Evolutionary conservation across 2,888 invertebrate species (phyloP), one percentile per base, ranked within the genome.

Genomic region (Taphrorychus bicolor): DNA sequence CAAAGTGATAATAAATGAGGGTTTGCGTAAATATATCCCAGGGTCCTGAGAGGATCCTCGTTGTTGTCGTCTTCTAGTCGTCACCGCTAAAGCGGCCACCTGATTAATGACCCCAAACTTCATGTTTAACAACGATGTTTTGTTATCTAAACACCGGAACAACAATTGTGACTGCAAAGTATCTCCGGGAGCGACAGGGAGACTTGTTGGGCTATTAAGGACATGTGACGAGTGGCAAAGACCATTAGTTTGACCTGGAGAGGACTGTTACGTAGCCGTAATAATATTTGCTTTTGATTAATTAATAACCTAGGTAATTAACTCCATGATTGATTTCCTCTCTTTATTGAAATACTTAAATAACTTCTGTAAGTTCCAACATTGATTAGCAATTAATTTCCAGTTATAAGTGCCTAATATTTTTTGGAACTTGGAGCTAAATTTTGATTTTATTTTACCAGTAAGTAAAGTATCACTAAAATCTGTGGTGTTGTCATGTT

Each of bases 31-130:
- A 66, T 69, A 69, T 66, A 69, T 69, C 69, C n/a, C 32, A 21
- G 59, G 66, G 63, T 70, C 63, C 66, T 66, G 66, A 70, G 70
- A 70, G 63, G 62, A 70, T 62, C 63, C 62, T 70, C 62, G 66
- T 66, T 60, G 70, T 59, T 56, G 69, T 66, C 63, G 61, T 66
- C 66, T 66, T 66, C 67, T 63, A 68, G 73, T 72, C 73, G 78
- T 76, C 78, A 74, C 75, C 73, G 73, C 65, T 66, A 61, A 66
- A 70, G 74, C 76, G 72, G 72, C 74, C 74, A 72, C 72, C 78
- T 82, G 82, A 81, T 82, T 81, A 81, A 82, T 81, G 81, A 80
- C 78, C 67, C 60, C 40, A 70, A 76, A 78, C 77, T 78, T 75
- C 76, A 76, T 80, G 81, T 80, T 80, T 76, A 80, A 80, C 81